Evolutionary conservation across 2,797 vertebrate genomes (phyloP).

Genomic region (Tapirus indicus): DNA sequence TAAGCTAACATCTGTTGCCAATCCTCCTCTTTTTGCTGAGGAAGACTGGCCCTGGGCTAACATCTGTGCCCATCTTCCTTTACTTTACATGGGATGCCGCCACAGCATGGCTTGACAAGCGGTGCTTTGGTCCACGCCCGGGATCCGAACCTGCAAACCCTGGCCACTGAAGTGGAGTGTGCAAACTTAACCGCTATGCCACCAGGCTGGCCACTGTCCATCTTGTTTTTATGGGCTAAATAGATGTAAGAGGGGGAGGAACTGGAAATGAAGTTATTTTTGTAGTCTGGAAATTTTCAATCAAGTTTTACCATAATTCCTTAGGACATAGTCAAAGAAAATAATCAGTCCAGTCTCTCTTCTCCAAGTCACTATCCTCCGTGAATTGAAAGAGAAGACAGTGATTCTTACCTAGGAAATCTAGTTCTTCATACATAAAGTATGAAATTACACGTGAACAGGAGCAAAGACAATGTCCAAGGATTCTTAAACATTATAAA

Average conservation of each 20-base stretch:
- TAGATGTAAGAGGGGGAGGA: not conserved
- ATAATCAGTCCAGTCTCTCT: not conserved
- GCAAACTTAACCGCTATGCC: no score
- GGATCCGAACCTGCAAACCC: no score
- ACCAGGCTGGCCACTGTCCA: no score
- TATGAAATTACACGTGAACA: conserved; percentile 11
- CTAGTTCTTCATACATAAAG: not conserved
- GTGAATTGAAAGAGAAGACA: conserved; percentile 26
- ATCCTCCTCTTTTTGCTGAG: no score
- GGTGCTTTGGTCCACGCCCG: no score
- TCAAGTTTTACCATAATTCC: conserved; percentile 40
- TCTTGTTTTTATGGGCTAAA: conserved; percentile 45
- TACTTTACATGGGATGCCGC: no score
- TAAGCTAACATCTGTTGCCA: no score
- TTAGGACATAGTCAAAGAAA: conserved; percentile 56
- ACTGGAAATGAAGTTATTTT: conserved; percentile 15
- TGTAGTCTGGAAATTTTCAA: conserved; percentile 53
- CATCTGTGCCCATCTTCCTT: no score
- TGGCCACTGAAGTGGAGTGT: no score
- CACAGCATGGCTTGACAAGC: no score
- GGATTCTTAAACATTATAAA: conserved; percentile 23
- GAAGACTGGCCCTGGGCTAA: no score
- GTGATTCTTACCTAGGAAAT: conserved; percentile 39
- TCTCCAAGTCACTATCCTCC: conserved; percentile 36
- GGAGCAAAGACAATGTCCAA: not conserved